A percentile compares a stretch with the other conserved stretches of the same genome.
phyloP scores from a whole-genome alignment of 2,797 vertebrate species.

The Oceanodroma leucorhoa region DNA sequence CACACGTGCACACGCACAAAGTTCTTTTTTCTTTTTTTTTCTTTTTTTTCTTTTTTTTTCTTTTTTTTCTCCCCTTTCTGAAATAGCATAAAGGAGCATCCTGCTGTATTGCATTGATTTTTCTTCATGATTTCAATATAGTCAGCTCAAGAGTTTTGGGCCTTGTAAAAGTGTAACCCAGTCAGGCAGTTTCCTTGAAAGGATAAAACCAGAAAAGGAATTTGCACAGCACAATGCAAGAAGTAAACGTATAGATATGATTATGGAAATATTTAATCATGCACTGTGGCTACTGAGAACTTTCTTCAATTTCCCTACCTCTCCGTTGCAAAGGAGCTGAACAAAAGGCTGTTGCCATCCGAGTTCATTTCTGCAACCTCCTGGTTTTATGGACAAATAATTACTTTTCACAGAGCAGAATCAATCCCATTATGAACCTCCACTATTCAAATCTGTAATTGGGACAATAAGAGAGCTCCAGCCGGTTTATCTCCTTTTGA shows the following conservation, averaged over 20 bases:
- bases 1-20: not conserved
- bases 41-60: not conserved
- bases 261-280: conserved; percentile 7
- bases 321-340: not conserved
- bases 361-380: conserved; percentile 36
- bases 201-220: not conserved
- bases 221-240: not conserved
- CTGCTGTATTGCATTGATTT: not conserved
- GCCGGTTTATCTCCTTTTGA: conserved; percentile 19
- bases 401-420: conserved; percentile 61
- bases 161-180: not conserved
- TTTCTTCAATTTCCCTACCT: conserved; percentile 45
- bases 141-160: not conserved
- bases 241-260: conserved; percentile 1
- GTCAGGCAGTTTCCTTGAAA: not conserved
- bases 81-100: not conserved
- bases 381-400: conserved; percentile 67
- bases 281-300: not conserved
- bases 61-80: not conserved
- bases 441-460: conserved; percentile 59
- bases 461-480: conserved; percentile 38
- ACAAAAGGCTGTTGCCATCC: conserved; percentile 64
- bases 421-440: conserved; percentile 48
- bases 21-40: not conserved
- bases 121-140: not conserved